These are phyloP conservation scores for Panagrolaimus sp. DNA, from an alignment of 1,140 invertebrate genomes.

Conservation along the genomic window DNA sequence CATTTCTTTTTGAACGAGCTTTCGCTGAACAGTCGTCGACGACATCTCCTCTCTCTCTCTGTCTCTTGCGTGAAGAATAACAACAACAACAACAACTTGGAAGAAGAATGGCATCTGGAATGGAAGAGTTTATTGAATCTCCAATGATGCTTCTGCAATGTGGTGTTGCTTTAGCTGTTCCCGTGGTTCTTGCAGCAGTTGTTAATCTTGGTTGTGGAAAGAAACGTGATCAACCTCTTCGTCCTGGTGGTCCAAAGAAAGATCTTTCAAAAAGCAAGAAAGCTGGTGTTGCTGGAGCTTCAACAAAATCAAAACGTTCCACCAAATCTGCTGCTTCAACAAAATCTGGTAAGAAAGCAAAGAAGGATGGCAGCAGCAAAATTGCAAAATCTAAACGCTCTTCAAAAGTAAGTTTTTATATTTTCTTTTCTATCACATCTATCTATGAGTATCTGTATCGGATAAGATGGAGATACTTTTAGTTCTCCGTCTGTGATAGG, in stretches of 20 bases:
- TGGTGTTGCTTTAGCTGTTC: background rate
- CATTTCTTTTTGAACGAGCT: too few relatives aligned
- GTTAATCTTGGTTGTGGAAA: constrained; percentile 1
- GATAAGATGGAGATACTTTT: too few relatives aligned
- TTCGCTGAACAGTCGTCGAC: too few relatives aligned
- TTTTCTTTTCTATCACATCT: too few relatives aligned
- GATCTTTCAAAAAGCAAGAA: background rate
- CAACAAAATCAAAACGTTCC: background rate
- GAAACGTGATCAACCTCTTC: background rate
- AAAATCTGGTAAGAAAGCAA: constrained; percentile 6
- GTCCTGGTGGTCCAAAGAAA: background rate
- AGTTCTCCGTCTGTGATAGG: too few relatives aligned
- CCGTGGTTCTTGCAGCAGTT: background rate
- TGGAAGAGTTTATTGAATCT: too few relatives aligned
- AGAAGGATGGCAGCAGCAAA: background rate
- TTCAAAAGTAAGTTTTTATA: too few relatives aligned
- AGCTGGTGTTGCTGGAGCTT: background rate
- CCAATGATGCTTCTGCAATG: background rate
- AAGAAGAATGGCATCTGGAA: too few relatives aligned
- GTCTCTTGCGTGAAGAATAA: too few relatives aligned
- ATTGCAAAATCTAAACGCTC: background rate
- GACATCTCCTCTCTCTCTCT: too few relatives aligned
- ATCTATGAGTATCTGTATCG: too few relatives aligned
- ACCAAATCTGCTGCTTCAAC: background rate
- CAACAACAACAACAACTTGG: too few relatives aligned